A percentile compares a stretch with the other conserved stretches of the same genome.
These are phyloP conservation scores for Falco peregrinus DNA, from an alignment of 2,797 vertebrate species.

Conservation along the genomic window DNA sequence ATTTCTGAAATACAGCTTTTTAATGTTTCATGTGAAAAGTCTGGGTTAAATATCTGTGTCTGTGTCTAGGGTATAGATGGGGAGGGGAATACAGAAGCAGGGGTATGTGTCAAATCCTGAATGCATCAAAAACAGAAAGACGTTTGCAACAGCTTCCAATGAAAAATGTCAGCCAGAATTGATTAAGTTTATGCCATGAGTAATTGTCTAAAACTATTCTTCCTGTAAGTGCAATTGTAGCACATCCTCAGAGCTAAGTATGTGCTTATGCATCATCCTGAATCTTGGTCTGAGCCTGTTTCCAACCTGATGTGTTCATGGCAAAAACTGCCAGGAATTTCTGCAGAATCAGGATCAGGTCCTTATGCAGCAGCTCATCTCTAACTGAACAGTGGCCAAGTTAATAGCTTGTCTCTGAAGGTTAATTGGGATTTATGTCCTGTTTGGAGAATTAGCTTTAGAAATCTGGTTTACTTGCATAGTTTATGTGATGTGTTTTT, in stretches of 20 bases:
- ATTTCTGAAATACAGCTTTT: too few species aligned
- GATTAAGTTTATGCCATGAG: not conserved
- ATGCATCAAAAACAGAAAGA: not conserved
- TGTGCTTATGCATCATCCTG: not conserved
- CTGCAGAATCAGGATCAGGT: not conserved
- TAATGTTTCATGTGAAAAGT: not conserved
- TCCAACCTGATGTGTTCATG: not conserved
- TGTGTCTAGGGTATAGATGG: not conserved
- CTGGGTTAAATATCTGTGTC: not conserved
- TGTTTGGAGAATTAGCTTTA: not conserved
- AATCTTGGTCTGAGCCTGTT: fast-evolving
- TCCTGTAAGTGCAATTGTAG: not conserved
- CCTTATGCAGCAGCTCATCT: not conserved
- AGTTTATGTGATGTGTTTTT: not conserved
- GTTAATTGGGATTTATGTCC: conserved; percentile 5
- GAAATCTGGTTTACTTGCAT: not conserved
- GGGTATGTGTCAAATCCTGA: not conserved
- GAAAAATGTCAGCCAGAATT: not conserved
- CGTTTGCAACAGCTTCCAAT: not conserved
- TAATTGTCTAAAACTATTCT: not conserved
- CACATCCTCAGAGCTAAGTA: not conserved
- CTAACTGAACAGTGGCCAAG: fast-evolving
- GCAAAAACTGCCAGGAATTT: not conserved
- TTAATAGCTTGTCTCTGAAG: not conserved
- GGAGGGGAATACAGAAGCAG: fast-evolving